These are phyloP conservation scores for Nothoprocta pentlandii DNA, from an alignment of 2,113 vertebrate genomes.

Conservation along the genomic window DNA sequence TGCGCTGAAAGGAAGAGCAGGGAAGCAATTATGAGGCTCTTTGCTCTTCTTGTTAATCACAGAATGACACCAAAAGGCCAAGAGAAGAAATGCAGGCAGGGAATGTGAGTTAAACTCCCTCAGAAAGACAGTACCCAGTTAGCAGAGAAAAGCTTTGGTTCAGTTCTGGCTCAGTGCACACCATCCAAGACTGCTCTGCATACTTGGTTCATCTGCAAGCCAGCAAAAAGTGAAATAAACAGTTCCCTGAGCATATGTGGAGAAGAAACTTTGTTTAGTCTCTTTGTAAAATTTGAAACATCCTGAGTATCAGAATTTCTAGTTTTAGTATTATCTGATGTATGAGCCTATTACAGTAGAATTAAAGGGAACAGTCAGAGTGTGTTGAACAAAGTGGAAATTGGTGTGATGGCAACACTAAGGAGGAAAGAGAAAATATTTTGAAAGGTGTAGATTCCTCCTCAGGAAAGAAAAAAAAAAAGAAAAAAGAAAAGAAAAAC, in stretches of 20 bases:
- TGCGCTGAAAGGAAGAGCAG: background rate
- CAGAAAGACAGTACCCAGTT: background rate
- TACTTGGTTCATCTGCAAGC: background rate
- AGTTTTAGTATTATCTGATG: background rate
- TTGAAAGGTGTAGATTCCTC: background rate
- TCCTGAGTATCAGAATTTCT: background rate
- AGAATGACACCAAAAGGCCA: constrained; percentile 83
- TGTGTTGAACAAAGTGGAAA: background rate
- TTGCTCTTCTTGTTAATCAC: constrained; percentile 65
- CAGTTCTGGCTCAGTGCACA: accelerated
- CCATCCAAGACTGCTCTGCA: accelerated
- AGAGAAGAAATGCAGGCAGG: constrained; percentile 75
- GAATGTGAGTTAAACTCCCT: background rate
- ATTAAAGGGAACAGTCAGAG: background rate
- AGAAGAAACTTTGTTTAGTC: background rate
- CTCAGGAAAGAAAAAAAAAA: background rate
- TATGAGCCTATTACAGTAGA: background rate
- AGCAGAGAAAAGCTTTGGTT: accelerated
- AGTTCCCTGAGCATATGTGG: too few relatives aligned
- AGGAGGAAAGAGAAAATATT: background rate
- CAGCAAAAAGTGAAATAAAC: background rate
- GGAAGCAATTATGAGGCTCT: background rate
- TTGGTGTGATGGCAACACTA: accelerated
- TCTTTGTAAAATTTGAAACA: background rate
- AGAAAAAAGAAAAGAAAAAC: background rate